Evolutionary conservation across 2,888 invertebrate species (phyloP).

Genomic region (Acanthacorydalis orientalis): DNA sequence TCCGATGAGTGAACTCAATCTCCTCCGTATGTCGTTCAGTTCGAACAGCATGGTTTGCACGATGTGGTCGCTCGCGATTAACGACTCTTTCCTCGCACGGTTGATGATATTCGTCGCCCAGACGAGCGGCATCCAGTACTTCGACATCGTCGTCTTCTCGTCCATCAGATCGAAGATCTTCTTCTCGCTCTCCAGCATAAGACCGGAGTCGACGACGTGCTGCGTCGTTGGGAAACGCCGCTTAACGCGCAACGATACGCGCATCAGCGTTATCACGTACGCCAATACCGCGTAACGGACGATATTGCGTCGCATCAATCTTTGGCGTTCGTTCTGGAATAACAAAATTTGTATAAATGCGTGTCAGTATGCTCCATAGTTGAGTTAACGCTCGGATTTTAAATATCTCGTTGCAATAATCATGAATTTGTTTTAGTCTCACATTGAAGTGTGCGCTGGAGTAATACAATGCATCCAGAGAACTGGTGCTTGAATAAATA

Average conservation of each 20-base stretch:
- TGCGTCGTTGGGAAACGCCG: slow-evolving; percentile 78
- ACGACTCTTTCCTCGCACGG: slow-evolving; percentile 66
- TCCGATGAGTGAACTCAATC: slow-evolving; percentile 71
- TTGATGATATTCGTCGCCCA: slow-evolving; percentile 89
- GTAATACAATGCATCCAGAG: no score
- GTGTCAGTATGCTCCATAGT: no score
- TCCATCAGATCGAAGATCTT: slow-evolving; percentile 85
- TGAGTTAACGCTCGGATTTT: no score
- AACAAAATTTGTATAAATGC: no score
- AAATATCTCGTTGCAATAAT: no score
- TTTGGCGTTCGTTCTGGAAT: slow-evolving; percentile 69
- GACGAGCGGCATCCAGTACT: slow-evolving; percentile 86
- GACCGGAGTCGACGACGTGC: slow-evolving; percentile 77
- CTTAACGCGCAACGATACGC: slow-evolving; percentile 75
- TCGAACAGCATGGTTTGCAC: slow-evolving; percentile 81
- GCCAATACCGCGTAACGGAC: slow-evolving; percentile 78
- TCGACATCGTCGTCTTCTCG: slow-evolving; percentile 76
- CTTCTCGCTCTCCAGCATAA: slow-evolving; percentile 82
- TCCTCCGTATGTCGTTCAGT: slow-evolving; percentile 71
- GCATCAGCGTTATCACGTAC: slow-evolving; percentile 74
- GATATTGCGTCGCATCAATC: slow-evolving; percentile 78
- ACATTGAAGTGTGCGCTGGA: no score
- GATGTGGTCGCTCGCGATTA: slow-evolving; percentile 79
- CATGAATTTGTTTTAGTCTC: no score
- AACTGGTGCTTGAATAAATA: no score